Conservation (phyloP, 2,797 vertebrate genomes). For the Tragelaphus oryx region DNA sequence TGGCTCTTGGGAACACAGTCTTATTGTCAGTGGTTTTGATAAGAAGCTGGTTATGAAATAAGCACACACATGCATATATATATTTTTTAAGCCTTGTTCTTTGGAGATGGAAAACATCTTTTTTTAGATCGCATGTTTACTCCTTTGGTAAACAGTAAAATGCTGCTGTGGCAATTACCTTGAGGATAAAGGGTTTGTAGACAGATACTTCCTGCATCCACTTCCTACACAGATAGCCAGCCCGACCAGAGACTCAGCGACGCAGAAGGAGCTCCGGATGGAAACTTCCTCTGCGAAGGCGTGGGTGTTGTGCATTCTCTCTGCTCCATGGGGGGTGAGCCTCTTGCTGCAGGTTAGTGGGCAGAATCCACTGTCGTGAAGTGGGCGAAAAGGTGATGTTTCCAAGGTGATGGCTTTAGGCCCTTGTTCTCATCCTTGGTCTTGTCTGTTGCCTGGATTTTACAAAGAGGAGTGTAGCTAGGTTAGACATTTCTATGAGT, state of each 20-base stretch:
- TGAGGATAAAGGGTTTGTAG: conserved; percentile 82
- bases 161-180: conserved; percentile 82
- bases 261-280: conserved; percentile 53
- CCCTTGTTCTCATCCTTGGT: background rate
- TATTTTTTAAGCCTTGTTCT: conserved; percentile 58
- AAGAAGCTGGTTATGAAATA: background rate
- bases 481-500: accelerated
- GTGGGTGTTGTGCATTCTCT: background rate
- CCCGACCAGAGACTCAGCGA: conserved; percentile 73
- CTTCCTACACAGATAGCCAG: conserved; percentile 82
- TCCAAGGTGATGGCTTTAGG: background rate
- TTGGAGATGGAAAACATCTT: conserved; percentile 79
- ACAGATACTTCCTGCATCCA: conserved; percentile 84
- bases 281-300: conserved; percentile 8
- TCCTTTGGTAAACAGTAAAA: conserved; percentile 82
- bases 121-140: conserved; percentile 82
- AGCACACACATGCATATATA: accelerated
- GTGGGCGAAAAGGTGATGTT: background rate
- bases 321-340: background rate
- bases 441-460: background rate
- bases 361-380: background rate
- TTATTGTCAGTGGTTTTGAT: background rate
- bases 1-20: background rate
- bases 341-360: background rate
- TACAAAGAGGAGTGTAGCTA: accelerated